A percentile compares a stretch with the other conserved stretches of the same genome.
These are phyloP conservation scores for Tretioscincus oriximinensis DNA, from an alignment of 2,113 vertebrate genomes.

Conservation along the genomic window DNA sequence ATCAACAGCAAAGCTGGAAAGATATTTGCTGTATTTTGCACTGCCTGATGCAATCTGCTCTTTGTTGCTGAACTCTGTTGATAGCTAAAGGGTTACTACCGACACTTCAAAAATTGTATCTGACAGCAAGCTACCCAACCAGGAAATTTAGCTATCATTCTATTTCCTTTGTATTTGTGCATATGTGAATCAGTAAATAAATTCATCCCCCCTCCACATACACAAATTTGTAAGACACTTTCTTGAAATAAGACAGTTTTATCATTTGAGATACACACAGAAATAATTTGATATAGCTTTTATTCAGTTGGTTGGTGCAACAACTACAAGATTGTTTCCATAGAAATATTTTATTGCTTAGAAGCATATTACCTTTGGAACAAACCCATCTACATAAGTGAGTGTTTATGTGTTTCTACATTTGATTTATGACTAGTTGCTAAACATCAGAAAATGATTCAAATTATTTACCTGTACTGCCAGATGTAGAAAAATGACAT, in stretches of 20 bases:
- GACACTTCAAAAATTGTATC: conserved; percentile 60
- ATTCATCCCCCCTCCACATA: conserved; percentile 61
- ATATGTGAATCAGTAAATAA: conserved; percentile 70
- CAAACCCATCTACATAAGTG: background rate
- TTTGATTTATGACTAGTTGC: background rate
- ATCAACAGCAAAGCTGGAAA: conserved; percentile 26
- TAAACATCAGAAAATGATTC: conserved; percentile 4
- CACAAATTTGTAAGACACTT: conserved; percentile 52
- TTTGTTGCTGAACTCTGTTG: conserved; percentile 45
- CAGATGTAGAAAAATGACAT: background rate
- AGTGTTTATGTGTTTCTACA: conserved; percentile 12
- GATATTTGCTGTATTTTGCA: background rate
- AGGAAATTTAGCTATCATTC: conserved; percentile 72
- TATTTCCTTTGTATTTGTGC: conserved; percentile 57
- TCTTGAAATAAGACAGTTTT: conserved; percentile 36
- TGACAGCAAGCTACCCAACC: conserved; percentile 68
- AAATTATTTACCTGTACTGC: background rate
- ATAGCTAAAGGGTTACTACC: conserved; percentile 57
- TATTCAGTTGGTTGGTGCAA: conserved; percentile 2
- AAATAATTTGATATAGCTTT: conserved; percentile 52
- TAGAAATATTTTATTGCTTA: conserved; percentile 10
- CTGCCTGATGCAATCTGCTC: conserved; percentile 43
- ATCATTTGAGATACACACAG: conserved; percentile 28
- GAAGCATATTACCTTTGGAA: conserved; percentile 4
- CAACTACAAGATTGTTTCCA: background rate